Percentiles rank a stretch among this genome's conserved stretches.
Conservation (phyloP, 1,140 invertebrate genomes). For the Cydia fagiglandana region DNA sequence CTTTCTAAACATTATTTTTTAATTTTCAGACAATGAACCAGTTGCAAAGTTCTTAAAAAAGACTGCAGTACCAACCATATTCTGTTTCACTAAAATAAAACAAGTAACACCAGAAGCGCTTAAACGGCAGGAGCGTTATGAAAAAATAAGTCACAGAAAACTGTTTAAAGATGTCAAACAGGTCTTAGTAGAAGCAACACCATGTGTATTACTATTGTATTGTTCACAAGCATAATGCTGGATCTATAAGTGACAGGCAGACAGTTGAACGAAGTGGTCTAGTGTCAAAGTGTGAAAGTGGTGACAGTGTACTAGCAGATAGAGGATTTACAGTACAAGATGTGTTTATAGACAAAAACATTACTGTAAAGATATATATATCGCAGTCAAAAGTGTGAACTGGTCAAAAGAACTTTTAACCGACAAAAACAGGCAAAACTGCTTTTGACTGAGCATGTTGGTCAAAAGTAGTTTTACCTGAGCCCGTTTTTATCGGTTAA, state of each 20-base stretch:
- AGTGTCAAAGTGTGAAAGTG: conserved; percentile 31
- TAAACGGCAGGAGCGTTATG: no score
- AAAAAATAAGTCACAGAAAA: neutral
- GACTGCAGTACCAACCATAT: no score
- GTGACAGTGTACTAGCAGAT: conserved; percentile 36
- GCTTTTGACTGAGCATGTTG: no score
- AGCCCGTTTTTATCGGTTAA: no score
- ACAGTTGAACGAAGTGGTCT: conserved; percentile 34
- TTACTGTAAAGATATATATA: conserved; percentile 35
- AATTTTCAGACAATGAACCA: no score
- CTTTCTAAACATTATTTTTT: no score
- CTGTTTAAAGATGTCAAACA: conserved; percentile 25
- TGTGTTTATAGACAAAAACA: conserved; percentile 33
- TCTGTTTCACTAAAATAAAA: neutral
- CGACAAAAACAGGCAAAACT: no score
- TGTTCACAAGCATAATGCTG: conserved; percentile 30
- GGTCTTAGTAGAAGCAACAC: conserved; percentile 12
- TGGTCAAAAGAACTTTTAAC: no score
- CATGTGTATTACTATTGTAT: conserved; percentile 28
- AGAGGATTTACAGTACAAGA: conserved; percentile 38
- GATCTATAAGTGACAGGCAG: conserved; percentile 36
- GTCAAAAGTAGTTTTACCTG: no score
- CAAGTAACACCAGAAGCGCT: neutral
- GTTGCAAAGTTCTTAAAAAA: no score
- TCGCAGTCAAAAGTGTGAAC: no score